These are phyloP conservation scores for Phoeniculus purpureus DNA, from an alignment of 2,797 vertebrate genomes.

Conservation along the genomic window DNA sequence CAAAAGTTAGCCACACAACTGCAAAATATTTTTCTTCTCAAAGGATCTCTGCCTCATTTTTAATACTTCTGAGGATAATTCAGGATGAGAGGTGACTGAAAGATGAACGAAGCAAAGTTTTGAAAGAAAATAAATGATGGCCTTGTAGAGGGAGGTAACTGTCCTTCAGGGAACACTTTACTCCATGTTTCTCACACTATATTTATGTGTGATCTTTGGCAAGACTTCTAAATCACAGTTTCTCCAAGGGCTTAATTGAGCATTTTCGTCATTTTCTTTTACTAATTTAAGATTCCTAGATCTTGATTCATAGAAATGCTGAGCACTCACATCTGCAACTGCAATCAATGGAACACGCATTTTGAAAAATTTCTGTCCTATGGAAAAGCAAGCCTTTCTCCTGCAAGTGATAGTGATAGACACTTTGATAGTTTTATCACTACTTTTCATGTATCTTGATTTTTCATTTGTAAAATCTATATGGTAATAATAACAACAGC, in stretches of 20 bases:
- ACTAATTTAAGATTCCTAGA: not conserved
- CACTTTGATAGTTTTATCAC: not conserved
- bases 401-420: not conserved
- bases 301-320: not conserved
- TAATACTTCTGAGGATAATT: not conserved
- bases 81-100: not conserved
- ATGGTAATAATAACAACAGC: not conserved
- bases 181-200: not conserved
- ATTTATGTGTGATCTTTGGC: not conserved
- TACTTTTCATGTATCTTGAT: not conserved
- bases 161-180: not conserved
- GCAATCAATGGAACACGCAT: not conserved
- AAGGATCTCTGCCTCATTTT: not conserved
- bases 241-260: not conserved
- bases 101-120: not conserved
- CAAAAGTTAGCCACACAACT: not conserved
- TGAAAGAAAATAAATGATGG: not conserved
- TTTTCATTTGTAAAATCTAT: not conserved
- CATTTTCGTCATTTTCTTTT: not conserved
- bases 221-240: not conserved
- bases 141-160: not conserved
- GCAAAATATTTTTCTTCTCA: not conserved
- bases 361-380: not conserved
- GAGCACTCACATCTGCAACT: not conserved
- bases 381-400: not conserved